These are phyloP conservation scores for Chrysotoxum bicinctum DNA, from an alignment of 2,888 invertebrate genomes.

Conservation along the genomic window DNA sequence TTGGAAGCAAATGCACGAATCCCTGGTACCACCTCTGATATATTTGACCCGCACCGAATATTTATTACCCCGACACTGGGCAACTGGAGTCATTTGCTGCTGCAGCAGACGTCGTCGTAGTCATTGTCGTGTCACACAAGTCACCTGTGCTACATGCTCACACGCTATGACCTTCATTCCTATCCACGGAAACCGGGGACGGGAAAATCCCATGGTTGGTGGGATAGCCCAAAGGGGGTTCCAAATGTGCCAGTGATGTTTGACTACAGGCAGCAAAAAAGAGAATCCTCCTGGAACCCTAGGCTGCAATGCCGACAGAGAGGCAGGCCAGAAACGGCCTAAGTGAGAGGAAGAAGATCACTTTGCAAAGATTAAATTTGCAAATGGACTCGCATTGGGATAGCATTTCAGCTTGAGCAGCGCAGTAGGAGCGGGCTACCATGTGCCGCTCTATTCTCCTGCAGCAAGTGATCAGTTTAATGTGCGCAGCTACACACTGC, in stretches of 20 bases:
- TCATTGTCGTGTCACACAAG: constrained; percentile 68
- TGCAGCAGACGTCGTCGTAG: constrained; percentile 31
- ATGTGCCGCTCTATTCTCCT: constrained; percentile 29
- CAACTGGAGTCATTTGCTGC: constrained; percentile 66
- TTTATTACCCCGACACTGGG: constrained; percentile 68
- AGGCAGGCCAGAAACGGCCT: constrained; percentile 34
- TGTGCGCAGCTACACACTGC: constrained; percentile 67
- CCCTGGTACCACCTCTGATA: constrained; percentile 70
- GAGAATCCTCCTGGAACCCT: constrained; percentile 20
- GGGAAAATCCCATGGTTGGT: not conserved
- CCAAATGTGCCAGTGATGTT: constrained; percentile 12
- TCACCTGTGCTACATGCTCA: constrained; percentile 70
- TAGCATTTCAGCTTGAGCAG: constrained; percentile 50
- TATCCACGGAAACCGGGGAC: not conserved
- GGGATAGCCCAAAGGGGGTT: not conserved
- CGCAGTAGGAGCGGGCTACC: constrained; percentile 49
- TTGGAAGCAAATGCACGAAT: constrained; percentile 65
- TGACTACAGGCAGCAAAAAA: not conserved
- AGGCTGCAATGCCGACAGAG: constrained; percentile 22
- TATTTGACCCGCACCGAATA: constrained; percentile 71
- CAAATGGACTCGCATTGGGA: constrained; percentile 66
- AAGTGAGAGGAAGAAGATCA: constrained; percentile 69
- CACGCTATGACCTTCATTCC: constrained; percentile 73
- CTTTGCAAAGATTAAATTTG: constrained; percentile 69
- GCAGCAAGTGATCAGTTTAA: constrained; percentile 68